Evolutionary conservation across 2,797 vertebrate genomes (phyloP).

Genomic region (Lagocephalus sceleratus): DNA sequence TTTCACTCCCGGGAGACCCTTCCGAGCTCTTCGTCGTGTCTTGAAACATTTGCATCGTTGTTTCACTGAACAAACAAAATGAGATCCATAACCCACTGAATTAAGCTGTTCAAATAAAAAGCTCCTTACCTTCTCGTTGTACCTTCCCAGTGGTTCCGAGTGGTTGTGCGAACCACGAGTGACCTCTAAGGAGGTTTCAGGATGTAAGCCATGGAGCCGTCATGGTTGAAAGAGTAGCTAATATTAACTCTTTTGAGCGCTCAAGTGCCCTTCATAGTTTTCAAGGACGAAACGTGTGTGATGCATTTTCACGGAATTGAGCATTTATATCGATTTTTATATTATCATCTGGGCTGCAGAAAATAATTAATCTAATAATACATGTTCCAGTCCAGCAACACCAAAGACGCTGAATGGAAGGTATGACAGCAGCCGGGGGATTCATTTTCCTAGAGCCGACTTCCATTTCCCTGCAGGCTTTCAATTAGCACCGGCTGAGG

Average conservation of each 20-base stretch:
- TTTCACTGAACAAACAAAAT: not conserved
- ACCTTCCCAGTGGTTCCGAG: not conserved
- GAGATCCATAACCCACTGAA: not conserved
- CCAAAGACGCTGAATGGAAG: not conserved
- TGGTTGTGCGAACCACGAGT: constrained; percentile 7
- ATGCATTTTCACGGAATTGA: constrained; percentile 1
- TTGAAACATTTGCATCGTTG: constrained; percentile 11
- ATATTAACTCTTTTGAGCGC: constrained; percentile 57
- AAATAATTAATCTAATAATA: constrained; percentile 1
- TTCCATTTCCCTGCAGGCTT: constrained; percentile 11
- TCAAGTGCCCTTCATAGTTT: constrained; percentile 36
- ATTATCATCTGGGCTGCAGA: not conserved
- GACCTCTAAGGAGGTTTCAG: constrained; percentile 44
- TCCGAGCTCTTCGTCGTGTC: constrained; percentile 46
- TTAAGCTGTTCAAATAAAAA: not conserved
- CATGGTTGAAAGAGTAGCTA: constrained; percentile 42
- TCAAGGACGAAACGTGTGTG: not conserved
- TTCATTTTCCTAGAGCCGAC: constrained; percentile 40
- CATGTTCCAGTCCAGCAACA: not conserved
- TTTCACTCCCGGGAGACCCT: constrained; percentile 12
- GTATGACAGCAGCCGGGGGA: not conserved
- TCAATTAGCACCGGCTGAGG: constrained; percentile 34
- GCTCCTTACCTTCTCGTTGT: constrained; percentile 26
- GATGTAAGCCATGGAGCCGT: constrained; percentile 37
- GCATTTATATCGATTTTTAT: constrained; percentile 5